Evolutionary conservation across 2,113 vertebrate species (phyloP), one percentile per base, ranked within the genome.

Genomic region (Columbina picui): DNA sequence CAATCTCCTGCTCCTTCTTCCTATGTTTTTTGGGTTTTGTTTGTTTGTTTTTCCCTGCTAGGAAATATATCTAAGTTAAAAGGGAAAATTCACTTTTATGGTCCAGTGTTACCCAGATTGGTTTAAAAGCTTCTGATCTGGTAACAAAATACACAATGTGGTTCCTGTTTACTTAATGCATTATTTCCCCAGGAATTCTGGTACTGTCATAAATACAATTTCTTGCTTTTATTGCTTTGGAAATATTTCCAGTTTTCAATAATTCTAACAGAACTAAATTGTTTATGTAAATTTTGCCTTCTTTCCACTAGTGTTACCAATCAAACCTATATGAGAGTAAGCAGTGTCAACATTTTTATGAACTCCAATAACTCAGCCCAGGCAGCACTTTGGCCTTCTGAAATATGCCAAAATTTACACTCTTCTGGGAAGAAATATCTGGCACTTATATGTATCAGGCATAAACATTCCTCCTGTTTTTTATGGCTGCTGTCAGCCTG

Each of bases 221-320:
- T 79, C 70, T 95, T 61, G 47, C n/a, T 90, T 84, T 85, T 80
- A 93, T 69, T 83, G 67, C 81, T 89, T 76, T 77, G 50, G 78
- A 93, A 22, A 65, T 65, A 85, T 49, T 87, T 91, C 17, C 61
- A 10, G 32, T 83, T 94, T 85, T 59, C 63, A 91, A 57, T 69
- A 87, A 85, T 76, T 86, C 67, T 52, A 92, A 76, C 52, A 74
- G 59, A 88, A 84, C 52, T 80, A 55, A 95, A 94, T 90, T 91
- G 53, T 83, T 94, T 85, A 65, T 79, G 91, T 85, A 87, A 85
- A 74, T 95, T 79, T 87, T 95, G 59, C 25, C 71, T 77, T 83
- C 57, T 91, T 96, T 76, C 59, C 34, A 70, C 45, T 85, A 29
- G 65, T 1, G 1, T 47, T 80, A 91, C 79, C 50, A 25, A n/a